Base-by-base conservation (phyloP, 2,888 invertebrate genomes). In the Aphelenchoides bicaudatus region DNA sequence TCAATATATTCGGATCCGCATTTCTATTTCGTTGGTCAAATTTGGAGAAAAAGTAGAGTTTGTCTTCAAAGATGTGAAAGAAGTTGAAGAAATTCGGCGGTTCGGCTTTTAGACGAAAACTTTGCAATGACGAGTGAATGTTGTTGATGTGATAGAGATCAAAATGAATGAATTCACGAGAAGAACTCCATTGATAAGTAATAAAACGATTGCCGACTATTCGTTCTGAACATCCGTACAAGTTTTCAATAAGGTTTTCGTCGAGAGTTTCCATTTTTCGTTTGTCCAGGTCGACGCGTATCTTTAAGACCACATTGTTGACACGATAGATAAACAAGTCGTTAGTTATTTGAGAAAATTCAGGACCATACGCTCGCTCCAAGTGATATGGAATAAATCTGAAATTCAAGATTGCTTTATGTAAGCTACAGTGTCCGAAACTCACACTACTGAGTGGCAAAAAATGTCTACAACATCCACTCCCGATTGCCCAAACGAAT, bases 391-490 rank as follows among this genome's bases (percentile, higher is more conserved):
- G n/a, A n/a, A n/a, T n/a, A n/a, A n/a, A n/a, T n/a, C n/a, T n/a
- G n/a, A n/a, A n/a, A n/a, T n/a, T n/a, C n/a, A n/a, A 6, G 23
- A 43, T 10, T 6, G n/a, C 16, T 21, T 43, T 8, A n/a, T 21
- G 16, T 13, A 34, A 34, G 34, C 13, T 34, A 13, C 13, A 34
- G 16, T 13, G 34, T 43, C 8, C 10, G 43, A n/a, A n/a, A 6
- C 43, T 43, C 43, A 43, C 43, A 43, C 25, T 19, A 43, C 16
- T 19, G 43, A 43, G n/a, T 43, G 21, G 43, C 6, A 43, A 25
- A 43, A 43, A 25, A 25, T 43, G 43, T 43, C 43, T 8, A 43
- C 23, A 25, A 21, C 43, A n/a, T 43, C 10, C 10, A 43, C 8
- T 10, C 43, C 43, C 23, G 16, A 21, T 6, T 8, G 8, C 23